phyloP scores from a whole-genome alignment of 2,888 invertebrate genomes.

The Platycnemis pennipes region DNA sequence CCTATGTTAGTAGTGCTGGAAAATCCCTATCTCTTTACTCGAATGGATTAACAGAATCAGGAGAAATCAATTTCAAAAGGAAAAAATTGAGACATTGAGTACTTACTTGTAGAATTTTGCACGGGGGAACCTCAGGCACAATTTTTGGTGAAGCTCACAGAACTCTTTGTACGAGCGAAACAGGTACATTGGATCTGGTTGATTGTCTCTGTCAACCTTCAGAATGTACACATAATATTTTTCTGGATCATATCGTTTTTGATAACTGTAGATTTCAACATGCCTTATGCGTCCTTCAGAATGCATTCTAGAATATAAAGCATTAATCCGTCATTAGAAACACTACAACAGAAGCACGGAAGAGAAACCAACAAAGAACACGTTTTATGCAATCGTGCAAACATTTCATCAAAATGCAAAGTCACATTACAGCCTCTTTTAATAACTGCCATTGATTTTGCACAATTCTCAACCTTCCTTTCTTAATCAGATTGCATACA shows the following conservation, averaged over 20 bases:
- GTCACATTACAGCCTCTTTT: too few species aligned
- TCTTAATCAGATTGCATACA: too few species aligned
- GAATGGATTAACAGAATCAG: not conserved
- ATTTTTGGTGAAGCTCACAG: constrained; percentile 96
- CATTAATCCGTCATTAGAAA: constrained; percentile 47
- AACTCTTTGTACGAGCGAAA: constrained; percentile 98
- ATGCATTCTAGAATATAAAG: constrained; percentile 83
- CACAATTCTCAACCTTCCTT: too few species aligned
- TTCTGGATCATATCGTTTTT: constrained; percentile 97
- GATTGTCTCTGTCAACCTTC: constrained; percentile 90
- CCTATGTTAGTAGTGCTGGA: too few species aligned
- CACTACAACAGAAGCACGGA: not conserved
- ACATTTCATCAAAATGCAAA: too few species aligned
- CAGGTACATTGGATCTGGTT: constrained; percentile 92
- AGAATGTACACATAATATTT: constrained; percentile 98
- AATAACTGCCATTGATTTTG: too few species aligned
- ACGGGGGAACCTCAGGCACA: constrained; percentile 94
- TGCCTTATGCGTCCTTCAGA: constrained; percentile 93
- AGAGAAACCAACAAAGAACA: too few species aligned
- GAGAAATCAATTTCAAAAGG: not conserved
- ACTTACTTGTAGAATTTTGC: constrained; percentile 93
- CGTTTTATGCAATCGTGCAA: not conserved
- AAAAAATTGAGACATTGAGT: not conserved
- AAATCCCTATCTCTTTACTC: too few species aligned
- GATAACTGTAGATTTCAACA: constrained; percentile 93